Percentiles rank a stretch among this genome's conserved stretches.
Evolutionary conservation across 1,140 invertebrate species (phyloP).

Genomic region (Brachionus calyciflorus): DNA sequence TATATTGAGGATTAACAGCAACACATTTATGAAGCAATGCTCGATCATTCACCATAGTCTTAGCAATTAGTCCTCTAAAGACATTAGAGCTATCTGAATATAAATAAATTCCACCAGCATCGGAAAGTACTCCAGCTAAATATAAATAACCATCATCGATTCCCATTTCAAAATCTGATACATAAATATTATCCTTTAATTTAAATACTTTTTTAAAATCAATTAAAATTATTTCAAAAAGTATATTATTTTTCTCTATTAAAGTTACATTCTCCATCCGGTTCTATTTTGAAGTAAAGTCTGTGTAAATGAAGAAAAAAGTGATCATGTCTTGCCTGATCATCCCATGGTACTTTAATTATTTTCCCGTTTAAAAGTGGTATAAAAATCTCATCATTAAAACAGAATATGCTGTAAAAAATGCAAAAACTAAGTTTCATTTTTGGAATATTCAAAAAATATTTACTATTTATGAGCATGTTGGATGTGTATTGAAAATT

Average conservation of each 20-base stretch:
- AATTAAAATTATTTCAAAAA: no score
- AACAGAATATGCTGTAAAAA: slow-evolving; percentile 1
- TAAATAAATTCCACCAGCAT: slow-evolving; percentile 27
- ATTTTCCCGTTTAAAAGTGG: slow-evolving; percentile 35
- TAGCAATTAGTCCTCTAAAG: slow-evolving; percentile 31
- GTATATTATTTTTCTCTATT: background rate
- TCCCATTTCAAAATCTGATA: slow-evolving; percentile 31
- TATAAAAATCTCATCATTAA: slow-evolving; percentile 36
- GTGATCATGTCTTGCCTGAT: slow-evolving; percentile 38
- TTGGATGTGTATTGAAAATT: slow-evolving; percentile 40
- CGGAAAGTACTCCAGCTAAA: slow-evolving; percentile 26
- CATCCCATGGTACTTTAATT: slow-evolving; percentile 38
- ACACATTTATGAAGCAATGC: slow-evolving; percentile 30
- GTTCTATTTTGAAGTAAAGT: slow-evolving; percentile 34
- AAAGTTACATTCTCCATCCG: slow-evolving; percentile 39
- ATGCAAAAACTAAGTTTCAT: background rate
- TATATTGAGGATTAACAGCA: slow-evolving; percentile 18
- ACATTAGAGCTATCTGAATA: slow-evolving; percentile 16
- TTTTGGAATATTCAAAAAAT: background rate
- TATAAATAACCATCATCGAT: slow-evolving; percentile 23
- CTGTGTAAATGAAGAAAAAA: slow-evolving; percentile 37
- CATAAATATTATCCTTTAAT: slow-evolving; percentile 26
- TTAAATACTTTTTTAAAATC: no score
- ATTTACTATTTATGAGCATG: slow-evolving; percentile 35
- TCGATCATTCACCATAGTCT: slow-evolving; percentile 13